A percentile compares a stretch with the other conserved stretches of the same genome.
Conservation (phyloP, 2,888 invertebrate species). For the Nomada lathburiana region DNA sequence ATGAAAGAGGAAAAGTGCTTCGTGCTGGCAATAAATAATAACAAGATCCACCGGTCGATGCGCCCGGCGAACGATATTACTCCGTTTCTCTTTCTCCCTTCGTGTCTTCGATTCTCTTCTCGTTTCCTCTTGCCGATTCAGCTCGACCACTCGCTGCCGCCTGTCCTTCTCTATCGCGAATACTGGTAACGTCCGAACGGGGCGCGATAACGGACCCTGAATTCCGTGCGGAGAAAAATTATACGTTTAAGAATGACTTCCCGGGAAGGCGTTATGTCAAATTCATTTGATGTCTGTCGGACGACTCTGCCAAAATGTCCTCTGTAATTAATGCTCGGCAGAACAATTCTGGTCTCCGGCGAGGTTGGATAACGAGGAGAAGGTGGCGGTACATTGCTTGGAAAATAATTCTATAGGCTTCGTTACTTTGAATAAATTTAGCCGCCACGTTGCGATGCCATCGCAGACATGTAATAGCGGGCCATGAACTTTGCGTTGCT, state of each 20-base stretch:
- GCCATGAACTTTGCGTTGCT: constrained; percentile 61
- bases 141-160: neutral
- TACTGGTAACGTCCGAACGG: constrained; percentile 2
- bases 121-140: neutral
- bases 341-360: neutral
- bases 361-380: neutral
- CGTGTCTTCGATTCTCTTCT: neutral
- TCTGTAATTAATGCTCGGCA: neutral
- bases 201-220: constrained; percentile 35
- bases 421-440: no score
- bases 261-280: neutral
- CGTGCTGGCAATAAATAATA: constrained; percentile 72
- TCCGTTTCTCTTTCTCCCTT: constrained; percentile 12
- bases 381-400: no score
- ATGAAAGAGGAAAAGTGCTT: constrained; percentile 64
- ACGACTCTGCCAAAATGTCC: neutral
- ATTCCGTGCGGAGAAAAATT: constrained; percentile 8
- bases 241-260: neutral
- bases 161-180: constrained; percentile 22
- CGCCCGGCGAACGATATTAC: constrained; percentile 66
- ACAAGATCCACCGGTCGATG: constrained; percentile 68
- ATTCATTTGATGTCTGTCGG: neutral
- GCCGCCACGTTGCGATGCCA: constrained; percentile 13
- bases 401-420: no score
- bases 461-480: constrained; percentile 68